Percentiles rank a stretch among this genome's conserved stretches.
Evolutionary conservation across 2,797 vertebrate genomes (phyloP).

Genomic region (Furcifer pardalis): DNA sequence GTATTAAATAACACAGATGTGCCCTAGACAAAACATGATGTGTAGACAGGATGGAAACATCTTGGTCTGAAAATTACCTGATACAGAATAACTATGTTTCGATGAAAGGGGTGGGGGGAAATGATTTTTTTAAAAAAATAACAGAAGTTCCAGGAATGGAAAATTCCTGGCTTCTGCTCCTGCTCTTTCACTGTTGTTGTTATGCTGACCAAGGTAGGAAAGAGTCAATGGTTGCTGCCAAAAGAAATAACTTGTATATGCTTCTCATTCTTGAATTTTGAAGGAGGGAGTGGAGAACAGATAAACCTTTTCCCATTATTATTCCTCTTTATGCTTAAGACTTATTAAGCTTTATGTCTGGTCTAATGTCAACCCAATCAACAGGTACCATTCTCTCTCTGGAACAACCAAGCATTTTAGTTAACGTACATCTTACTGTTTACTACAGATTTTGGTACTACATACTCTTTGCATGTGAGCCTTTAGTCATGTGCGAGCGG

Average conservation of each 20-base stretch:
- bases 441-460: neutral
- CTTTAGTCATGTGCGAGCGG: neutral
- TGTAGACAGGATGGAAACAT: slow-evolving; percentile 76
- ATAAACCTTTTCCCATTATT: slow-evolving; percentile 61
- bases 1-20: slow-evolving; percentile 59
- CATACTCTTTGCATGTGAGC: neutral
- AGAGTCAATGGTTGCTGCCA: slow-evolving; percentile 79
- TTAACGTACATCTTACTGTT: neutral
- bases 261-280: slow-evolving; percentile 57
- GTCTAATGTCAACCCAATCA: no score
- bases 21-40: slow-evolving; percentile 79
- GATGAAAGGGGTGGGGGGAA: slow-evolving; percentile 28
- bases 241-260: slow-evolving; percentile 75
- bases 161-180: slow-evolving; percentile 74
- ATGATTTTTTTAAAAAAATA: slow-evolving; percentile 35
- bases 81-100: slow-evolving; percentile 66
- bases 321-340: neutral
- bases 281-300: slow-evolving; percentile 61
- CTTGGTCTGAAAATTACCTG: slow-evolving; percentile 79
- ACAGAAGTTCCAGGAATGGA: slow-evolving; percentile 72
- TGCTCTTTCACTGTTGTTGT: slow-evolving; percentile 58
- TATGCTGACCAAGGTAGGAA: slow-evolving; percentile 78
- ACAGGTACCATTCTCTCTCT: neutral
- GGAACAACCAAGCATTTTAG: neutral
- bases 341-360: no score